Evolutionary conservation across 2,113 vertebrate genomes (phyloP).

Genomic region (Zingel zingel): DNA sequence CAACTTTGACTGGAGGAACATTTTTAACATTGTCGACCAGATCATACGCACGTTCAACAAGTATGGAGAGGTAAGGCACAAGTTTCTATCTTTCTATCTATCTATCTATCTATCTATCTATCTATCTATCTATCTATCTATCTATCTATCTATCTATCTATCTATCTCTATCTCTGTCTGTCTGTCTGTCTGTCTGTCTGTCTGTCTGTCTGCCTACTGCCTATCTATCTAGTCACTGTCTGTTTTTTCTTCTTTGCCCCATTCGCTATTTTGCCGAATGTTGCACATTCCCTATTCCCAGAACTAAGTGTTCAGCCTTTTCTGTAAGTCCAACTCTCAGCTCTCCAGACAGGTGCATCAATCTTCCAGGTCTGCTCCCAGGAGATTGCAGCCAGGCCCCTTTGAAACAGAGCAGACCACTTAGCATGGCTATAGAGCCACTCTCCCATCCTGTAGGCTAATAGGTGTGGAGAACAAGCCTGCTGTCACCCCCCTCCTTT

Average conservation of each 20-base stretch:
- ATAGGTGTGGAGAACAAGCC: slow-evolving; percentile 75
- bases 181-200: no score
- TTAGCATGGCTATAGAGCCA: slow-evolving; percentile 68
- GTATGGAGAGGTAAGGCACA: slow-evolving; percentile 90
- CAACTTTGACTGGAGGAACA: slow-evolving; percentile 90
- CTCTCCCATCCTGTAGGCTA: slow-evolving; percentile 59
- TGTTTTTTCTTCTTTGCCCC: not conserved
- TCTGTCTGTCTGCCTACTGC: no score
- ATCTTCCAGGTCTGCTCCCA: slow-evolving; percentile 59
- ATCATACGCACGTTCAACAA: slow-evolving; percentile 85
- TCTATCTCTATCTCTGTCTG: no score
- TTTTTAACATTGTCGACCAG: slow-evolving; percentile 88
- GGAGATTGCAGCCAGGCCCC: slow-evolving; percentile 43
- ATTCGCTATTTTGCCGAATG: not conserved
- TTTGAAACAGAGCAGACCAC: slow-evolving; percentile 66
- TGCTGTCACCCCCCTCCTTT: slow-evolving; percentile 68
- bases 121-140: no score
- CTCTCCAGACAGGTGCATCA: slow-evolving; percentile 49
- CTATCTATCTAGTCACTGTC: no score
- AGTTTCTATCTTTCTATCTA: not conserved
- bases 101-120: no score
- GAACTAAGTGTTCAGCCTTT: not conserved
- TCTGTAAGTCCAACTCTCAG: slow-evolving; percentile 6
- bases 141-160: not conserved
- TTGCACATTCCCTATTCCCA: slow-evolving; percentile 47